Conservation (phyloP, 2,888 invertebrate species). For the Cenopis cana region DNA sequence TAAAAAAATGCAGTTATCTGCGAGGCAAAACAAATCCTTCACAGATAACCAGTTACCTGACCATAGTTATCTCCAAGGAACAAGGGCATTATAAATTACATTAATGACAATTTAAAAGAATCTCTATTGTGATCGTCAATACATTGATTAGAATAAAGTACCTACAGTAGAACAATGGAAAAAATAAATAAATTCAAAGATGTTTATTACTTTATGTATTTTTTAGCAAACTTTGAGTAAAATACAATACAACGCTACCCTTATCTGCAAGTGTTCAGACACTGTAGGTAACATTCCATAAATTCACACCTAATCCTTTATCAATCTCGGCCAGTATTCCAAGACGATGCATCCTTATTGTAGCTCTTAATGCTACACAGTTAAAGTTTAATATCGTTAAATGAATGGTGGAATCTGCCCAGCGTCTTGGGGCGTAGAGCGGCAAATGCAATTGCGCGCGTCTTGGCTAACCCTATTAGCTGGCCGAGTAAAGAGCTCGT, state of each 20-base stretch:
- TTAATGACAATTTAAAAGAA: too few relatives aligned
- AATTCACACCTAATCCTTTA: conserved; percentile 20
- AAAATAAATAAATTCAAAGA: too few relatives aligned
- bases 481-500: conserved; percentile 21
- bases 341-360: not conserved
- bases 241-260: not conserved
- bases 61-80: too few relatives aligned
- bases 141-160: too few relatives aligned
- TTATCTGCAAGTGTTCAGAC: not conserved
- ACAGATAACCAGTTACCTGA: too few relatives aligned
- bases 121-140: too few relatives aligned
- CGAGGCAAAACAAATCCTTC: too few relatives aligned
- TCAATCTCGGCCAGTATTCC: conserved; percentile 10
- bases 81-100: too few relatives aligned
- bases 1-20: too few relatives aligned
- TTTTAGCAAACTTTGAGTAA: not conserved
- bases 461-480: conserved; percentile 32
- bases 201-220: too few relatives aligned
- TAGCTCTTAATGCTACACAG: not conserved
- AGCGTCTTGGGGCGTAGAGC: conserved; percentile 5
- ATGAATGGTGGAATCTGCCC: not conserved
- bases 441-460: conserved; percentile 29
- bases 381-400: conserved; percentile 1
- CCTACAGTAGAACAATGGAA: too few relatives aligned
- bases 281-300: conserved; percentile 16